A percentile compares a stretch with the other conserved stretches of the same genome.
phyloP scores from a whole-genome alignment of 2,888 invertebrate genomes.

The Euspilapteryx auroguttella region DNA sequence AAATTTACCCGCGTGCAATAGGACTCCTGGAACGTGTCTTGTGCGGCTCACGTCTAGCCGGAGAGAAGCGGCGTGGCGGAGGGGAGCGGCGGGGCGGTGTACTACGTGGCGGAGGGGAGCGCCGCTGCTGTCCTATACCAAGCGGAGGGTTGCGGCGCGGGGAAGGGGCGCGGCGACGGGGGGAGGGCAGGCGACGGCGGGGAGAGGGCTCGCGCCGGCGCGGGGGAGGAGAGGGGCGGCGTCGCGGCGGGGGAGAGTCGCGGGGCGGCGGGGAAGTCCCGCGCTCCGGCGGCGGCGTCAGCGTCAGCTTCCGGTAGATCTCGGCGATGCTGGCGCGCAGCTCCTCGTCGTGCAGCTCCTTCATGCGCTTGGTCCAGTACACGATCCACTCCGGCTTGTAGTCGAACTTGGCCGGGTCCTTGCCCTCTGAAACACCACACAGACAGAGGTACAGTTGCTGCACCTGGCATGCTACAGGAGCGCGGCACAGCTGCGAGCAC shows the following conservation, averaged over 20 bases:
- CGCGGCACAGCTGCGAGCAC: no score
- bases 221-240: constrained; percentile 8
- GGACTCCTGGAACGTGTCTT: constrained; percentile 1
- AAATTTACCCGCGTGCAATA: not conserved
- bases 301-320: constrained; percentile 64
- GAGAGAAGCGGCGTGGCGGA: constrained; percentile 4
- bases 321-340: constrained; percentile 68
- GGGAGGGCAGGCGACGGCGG: constrained; percentile 10
- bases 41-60: not conserved
- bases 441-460: no score
- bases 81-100: constrained; percentile 11
- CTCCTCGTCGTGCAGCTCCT: constrained; percentile 73
- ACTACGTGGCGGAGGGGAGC: constrained; percentile 3
- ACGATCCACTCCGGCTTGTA: constrained; percentile 89
- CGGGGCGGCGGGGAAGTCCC: constrained; percentile 10
- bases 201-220: constrained; percentile 10
- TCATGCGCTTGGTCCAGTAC: constrained; percentile 83
- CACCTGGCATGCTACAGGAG: no score
- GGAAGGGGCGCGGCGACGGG: constrained; percentile 10
- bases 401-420: constrained; percentile 78
- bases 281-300: constrained; percentile 17
- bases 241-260: constrained; percentile 9
- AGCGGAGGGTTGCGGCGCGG: no score
- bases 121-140: constrained; percentile 9
- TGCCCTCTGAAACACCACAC: constrained; percentile 64